Conservation (phyloP, 2,888 invertebrate genomes). For the Xanthia togata region DNA sequence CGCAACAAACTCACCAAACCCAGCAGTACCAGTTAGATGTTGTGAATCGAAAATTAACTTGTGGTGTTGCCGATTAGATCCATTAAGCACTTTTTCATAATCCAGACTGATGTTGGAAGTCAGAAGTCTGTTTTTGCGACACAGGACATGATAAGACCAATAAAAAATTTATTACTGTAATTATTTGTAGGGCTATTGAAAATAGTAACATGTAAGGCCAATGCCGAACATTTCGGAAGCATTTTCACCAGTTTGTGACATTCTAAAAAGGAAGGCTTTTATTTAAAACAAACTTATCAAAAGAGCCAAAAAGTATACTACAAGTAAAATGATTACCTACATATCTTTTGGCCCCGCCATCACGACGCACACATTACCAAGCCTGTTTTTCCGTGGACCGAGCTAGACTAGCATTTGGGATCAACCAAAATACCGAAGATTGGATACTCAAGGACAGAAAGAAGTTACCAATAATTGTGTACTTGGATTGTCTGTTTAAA, state of each 20-base stretch:
- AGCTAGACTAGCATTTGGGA: conserved; percentile 21
- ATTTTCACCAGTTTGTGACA: background rate
- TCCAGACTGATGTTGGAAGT: background rate
- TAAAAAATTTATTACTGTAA: background rate
- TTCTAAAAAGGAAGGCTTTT: background rate
- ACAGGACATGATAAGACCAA: background rate
- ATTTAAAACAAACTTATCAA: background rate
- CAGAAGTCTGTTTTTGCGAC: background rate
- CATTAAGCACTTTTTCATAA: background rate
- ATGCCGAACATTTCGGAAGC: background rate
- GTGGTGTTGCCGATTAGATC: background rate
- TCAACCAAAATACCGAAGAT: conserved; percentile 30
- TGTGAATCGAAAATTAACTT: background rate
- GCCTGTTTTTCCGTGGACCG: conserved; percentile 44
- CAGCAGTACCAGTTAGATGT: background rate
- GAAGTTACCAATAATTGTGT: conserved; percentile 27
- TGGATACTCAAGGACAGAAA: conserved; percentile 37
- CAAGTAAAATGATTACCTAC: background rate
- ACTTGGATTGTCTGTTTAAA: background rate
- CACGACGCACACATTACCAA: conserved; percentile 5
- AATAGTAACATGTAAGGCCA: background rate
- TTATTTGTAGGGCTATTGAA: background rate
- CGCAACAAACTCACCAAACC: too few species aligned
- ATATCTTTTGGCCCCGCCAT: background rate
- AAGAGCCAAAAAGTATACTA: too few species aligned